A percentile compares a stretch with the other conserved stretches of the same genome.
These are phyloP conservation scores for Oxyteleia sp. DNA, from an alignment of 2,888 invertebrate species.

Conservation along the genomic window DNA sequence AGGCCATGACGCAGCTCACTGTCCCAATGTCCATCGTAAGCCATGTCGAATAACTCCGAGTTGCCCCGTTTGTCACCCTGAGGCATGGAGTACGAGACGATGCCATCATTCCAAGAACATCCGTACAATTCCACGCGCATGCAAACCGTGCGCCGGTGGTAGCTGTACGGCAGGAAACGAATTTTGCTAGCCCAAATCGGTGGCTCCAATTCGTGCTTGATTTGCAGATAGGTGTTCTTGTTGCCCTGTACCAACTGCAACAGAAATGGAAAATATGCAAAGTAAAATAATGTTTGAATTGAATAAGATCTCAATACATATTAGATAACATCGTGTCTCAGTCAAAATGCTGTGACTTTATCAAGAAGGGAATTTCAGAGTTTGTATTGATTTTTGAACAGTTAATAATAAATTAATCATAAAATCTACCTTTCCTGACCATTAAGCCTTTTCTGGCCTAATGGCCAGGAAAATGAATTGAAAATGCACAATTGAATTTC, in stretches of 20 bases:
- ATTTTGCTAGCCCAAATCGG: slow-evolving; percentile 95
- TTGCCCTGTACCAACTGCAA: slow-evolving; percentile 94
- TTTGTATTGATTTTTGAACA: no score
- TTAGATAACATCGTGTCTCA: no score
- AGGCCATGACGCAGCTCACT: slow-evolving; percentile 93
- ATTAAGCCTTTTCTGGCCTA: no score
- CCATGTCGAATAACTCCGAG: slow-evolving; percentile 94
- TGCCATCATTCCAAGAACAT: slow-evolving; percentile 94
- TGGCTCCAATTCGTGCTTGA: slow-evolving; percentile 92
- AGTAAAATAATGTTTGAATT: slow-evolving; percentile 2
- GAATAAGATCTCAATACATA: no score
- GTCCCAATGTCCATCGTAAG: slow-evolving; percentile 95
- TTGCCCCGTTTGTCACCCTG: slow-evolving; percentile 94
- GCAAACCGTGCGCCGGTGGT: slow-evolving; percentile 94
- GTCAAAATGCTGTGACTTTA: no score
- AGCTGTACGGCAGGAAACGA: slow-evolving; percentile 95
- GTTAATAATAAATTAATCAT: no score
- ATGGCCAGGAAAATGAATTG: no score
- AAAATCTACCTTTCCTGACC: no score
- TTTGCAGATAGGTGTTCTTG: slow-evolving; percentile 94
- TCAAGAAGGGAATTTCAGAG: no score
- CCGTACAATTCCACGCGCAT: slow-evolving; percentile 97
- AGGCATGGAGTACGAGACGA: slow-evolving; percentile 95
- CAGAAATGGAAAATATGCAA: slow-evolving; percentile 35
- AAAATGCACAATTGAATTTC: no score